Evolutionary conservation across 1,140 invertebrate species (phyloP).

Genomic region (Trigoniulus corallinus): DNA sequence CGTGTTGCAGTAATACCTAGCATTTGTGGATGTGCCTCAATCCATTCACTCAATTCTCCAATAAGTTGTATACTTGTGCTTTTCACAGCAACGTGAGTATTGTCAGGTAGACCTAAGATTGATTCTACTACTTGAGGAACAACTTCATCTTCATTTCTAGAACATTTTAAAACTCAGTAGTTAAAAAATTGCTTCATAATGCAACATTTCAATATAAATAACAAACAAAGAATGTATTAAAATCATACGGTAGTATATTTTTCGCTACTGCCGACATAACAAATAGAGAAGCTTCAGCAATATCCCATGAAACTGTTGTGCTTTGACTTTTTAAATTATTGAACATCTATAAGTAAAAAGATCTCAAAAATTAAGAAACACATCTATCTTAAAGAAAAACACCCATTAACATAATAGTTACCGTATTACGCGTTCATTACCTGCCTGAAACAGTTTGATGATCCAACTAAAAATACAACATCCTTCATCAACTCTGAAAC

Average conservation of each 20-base stretch:
- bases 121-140: constrained; percentile 85
- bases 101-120: constrained; percentile 64
- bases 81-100: constrained; percentile 69
- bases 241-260: constrained; percentile 83
- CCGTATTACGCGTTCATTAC: constrained; percentile 46
- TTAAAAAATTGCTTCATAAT: not conserved
- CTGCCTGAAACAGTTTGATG: constrained; percentile 75
- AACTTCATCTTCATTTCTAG: constrained; percentile 74
- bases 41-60: constrained; percentile 89
- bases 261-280: constrained; percentile 91
- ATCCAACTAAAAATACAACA: constrained; percentile 92
- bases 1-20: constrained; percentile 33
- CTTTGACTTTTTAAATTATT: constrained; percentile 26
- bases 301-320: constrained; percentile 58
- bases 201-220: not conserved
- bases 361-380: constrained; percentile 3
- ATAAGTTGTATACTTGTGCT: constrained; percentile 76
- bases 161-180: constrained; percentile 9
- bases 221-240: not conserved
- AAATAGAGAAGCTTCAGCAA: constrained; percentile 84
- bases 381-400: not conserved
- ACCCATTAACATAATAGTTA: constrained; percentile 39
- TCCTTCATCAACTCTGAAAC: constrained; percentile 90
- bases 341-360: constrained; percentile 27
- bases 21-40: constrained; percentile 65